Percentiles rank a stretch among this genome's conserved stretches.
These are phyloP conservation scores for Ceratosolen solmsi DNA, from an alignment of 1,140 invertebrate genomes.

Conservation along the genomic window DNA sequence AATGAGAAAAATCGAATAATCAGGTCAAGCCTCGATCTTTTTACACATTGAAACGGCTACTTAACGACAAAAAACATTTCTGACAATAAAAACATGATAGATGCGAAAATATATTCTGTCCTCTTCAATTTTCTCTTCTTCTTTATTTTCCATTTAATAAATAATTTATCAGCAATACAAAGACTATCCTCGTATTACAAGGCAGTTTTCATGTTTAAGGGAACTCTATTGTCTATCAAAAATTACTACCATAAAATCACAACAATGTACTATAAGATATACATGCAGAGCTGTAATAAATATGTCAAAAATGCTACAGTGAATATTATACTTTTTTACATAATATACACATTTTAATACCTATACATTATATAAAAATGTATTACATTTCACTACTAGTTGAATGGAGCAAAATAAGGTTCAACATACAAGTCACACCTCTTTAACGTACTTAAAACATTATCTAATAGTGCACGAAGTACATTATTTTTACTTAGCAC, in stretches of 20 bases:
- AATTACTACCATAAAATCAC: constrained; percentile 35
- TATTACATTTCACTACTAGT: neutral
- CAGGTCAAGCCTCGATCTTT: neutral
- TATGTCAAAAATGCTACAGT: constrained; percentile 25
- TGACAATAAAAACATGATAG: constrained; percentile 26
- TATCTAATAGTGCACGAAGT: neutral
- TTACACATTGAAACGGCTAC: constrained; percentile 3
- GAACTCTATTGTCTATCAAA: constrained; percentile 23
- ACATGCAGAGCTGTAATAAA: constrained; percentile 23
- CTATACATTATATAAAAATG: constrained; percentile 12
- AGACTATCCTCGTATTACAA: constrained; percentile 20
- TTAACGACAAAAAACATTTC: neutral
- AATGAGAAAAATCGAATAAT: neutral
- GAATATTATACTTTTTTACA: neutral
- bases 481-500: neutral
- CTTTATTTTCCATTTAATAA: constrained; percentile 2
- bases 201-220: constrained; percentile 7
- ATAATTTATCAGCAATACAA: constrained; percentile 34
- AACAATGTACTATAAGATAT: constrained; percentile 33
- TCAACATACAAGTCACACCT: neutral
- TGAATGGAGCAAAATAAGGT: neutral
- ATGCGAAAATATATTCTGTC: constrained; percentile 10
- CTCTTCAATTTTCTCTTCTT: constrained; percentile 12
- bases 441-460: neutral
- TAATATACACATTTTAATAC: neutral